Evolutionary conservation across 2,888 invertebrate species (phyloP), one percentile per base, ranked within the genome.

Genomic region (Luperina testacea): DNA sequence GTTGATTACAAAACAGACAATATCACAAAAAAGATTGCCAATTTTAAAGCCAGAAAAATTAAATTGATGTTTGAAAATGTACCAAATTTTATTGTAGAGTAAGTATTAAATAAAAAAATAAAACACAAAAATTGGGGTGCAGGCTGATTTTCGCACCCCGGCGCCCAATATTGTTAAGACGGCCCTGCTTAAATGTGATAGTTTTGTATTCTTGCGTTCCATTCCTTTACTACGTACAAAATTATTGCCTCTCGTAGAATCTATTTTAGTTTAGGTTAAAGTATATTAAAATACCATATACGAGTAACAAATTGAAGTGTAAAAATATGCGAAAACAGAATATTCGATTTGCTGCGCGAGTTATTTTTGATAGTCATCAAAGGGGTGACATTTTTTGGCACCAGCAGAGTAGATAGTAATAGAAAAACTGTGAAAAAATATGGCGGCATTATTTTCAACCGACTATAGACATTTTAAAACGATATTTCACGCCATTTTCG

Each of bases 331-430:
- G 42, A 71, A 71, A 71, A 79, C n/a, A 24, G 27, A 72, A 81
- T 68, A 81, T 81, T 68, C 17, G 20, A 68, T 74, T 74, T 74
- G 17, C 20, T 32, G 67, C 53, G 32, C 53, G 74, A 80, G 53
- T 81, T 81, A n/a, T 45, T 68, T 80, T 74, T 81, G 67, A 63
- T 81, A 24, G 74, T 68, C 81, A 80, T 80, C 61, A 80, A 68
- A 81, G 15, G n/a, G 59, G 45, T 1, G 59, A 74, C 51, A 74
- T 53, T 68, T 80, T 80, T 63, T 38, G 59, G 8, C 38, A 17
- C 45, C n/a, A 6, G 11, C 13, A 1, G 24, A 61, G 57, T 61
- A 45, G 45, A 69, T 78, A 53, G 11, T 59, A 51, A 81, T 67
- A 59, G n/a, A 17, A 74, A 57, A 27, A 27, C 45, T 13, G 15